Conservation (phyloP, 2,797 vertebrate species). For the Sylvia borin region DNA sequence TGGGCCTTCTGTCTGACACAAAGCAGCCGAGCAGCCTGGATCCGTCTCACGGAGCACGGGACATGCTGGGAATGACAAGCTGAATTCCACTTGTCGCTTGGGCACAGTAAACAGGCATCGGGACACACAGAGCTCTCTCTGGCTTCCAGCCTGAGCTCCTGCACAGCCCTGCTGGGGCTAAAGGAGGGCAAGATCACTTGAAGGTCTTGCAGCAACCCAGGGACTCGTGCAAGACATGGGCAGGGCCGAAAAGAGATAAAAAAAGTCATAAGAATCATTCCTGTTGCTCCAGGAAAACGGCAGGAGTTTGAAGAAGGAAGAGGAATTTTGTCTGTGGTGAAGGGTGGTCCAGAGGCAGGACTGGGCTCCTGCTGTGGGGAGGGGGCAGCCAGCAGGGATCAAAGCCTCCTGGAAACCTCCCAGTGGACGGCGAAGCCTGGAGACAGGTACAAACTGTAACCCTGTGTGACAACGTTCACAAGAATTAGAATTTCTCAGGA, state of each 20-base stretch:
- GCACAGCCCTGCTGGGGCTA: not conserved
- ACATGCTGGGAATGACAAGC: slow-evolving; percentile 19
- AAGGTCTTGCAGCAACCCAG: not conserved
- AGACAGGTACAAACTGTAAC: slow-evolving; percentile 37
- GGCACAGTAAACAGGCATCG: not conserved
- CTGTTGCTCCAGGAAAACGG: rapidly evolving
- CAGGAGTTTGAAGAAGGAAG: not conserved
- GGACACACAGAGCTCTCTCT: not conserved
- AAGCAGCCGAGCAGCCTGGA: not conserved
- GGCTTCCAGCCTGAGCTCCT: not conserved
- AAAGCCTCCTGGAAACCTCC: not conserved
- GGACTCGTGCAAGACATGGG: not conserved
- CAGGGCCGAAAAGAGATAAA: not conserved
- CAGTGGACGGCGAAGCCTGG: not conserved
- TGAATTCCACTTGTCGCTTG: not conserved
- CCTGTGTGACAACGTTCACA: not conserved
- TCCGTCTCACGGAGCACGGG: not conserved
- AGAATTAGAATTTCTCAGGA: slow-evolving; percentile 10
- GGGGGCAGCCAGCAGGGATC: not conserved
- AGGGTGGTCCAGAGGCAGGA: not conserved
- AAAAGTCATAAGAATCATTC: not conserved
- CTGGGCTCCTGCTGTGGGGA: rapidly evolving
- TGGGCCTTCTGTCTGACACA: not conserved
- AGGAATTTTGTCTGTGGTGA: not conserved
- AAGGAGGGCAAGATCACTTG: not conserved